Evolutionary conservation across 1,140 invertebrate species (phyloP), one percentile per base, ranked within the genome.

Genomic region (Drosophila auraria): DNA sequence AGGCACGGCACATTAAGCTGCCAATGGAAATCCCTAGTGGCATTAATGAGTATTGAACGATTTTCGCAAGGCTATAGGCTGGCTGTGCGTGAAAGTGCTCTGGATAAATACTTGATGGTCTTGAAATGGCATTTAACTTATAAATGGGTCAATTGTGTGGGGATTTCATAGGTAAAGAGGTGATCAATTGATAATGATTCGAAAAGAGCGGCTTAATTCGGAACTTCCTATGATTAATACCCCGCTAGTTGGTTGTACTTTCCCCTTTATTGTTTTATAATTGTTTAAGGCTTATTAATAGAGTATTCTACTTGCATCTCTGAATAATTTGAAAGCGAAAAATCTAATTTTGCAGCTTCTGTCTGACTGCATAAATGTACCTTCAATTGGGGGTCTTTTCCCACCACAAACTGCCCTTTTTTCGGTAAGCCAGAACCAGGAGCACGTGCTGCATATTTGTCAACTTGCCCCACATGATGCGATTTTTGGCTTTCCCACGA

Each of bases 21-120:
- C 49, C 78, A 44, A 84, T 87, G 79, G 76, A 79, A 89, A 75
- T 77, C 81, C 78, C 75, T 81, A 70, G 75, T 83, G 78, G 78
- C 77, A 76, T 84, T 87, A 87, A 89, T 87, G 86, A 81, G 83
- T 75, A 87, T 89, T 89, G 87, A 87, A 84, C 84, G 84, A 69
- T 87, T 89, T 89, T 87, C 86, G 64, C 82, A 56, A 64, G 77
- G 53, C 81, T 64, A 66, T 66, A 56, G 20, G 20, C 20, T 56
- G 75, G 73, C 64, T 78, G 56, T 78, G 56, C 42, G 49, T 80
- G 78, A 60, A 65, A 62, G 61, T 58, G 51, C 63, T 62, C 38
- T 33, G 38, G 63, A 44, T 56, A 42, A 68, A 68, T 64, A 45
- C 59, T 42, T 30, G 64, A 49, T 38, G 44, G 42, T 54, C 30